Conservation (phyloP, 1,140 invertebrate species). For the Drosophila novamexicana region DNA sequence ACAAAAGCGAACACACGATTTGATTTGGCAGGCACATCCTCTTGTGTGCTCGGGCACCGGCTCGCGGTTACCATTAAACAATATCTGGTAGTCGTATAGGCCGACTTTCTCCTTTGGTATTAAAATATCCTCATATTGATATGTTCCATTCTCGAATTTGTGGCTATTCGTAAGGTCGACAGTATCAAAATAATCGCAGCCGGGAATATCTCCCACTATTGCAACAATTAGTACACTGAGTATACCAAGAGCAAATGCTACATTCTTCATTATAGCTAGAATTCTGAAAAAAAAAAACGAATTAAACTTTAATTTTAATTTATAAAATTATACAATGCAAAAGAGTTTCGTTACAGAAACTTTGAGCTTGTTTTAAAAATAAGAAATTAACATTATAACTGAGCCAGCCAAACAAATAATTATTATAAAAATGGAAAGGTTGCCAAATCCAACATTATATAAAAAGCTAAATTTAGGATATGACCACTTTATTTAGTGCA, state of each 20-base stretch:
- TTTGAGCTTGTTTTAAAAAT: too few relatives aligned
- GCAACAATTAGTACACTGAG: background rate
- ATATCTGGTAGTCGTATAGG: slow-evolving; percentile 40
- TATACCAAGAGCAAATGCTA: background rate
- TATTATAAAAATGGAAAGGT: too few relatives aligned
- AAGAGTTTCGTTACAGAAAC: too few relatives aligned
- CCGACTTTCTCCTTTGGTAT: slow-evolving; percentile 43
- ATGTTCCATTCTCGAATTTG: slow-evolving; percentile 51
- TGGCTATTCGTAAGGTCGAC: slow-evolving; percentile 41
- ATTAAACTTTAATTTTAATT: too few relatives aligned
- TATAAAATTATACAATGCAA: too few relatives aligned
- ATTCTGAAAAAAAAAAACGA: too few relatives aligned
- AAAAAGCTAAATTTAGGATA: too few relatives aligned
- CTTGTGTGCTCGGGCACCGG: slow-evolving; percentile 43
- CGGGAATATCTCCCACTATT: slow-evolving; percentile 27
- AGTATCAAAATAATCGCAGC: slow-evolving; percentile 61
- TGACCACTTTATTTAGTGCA: too few relatives aligned
- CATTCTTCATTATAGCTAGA: background rate
- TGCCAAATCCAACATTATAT: too few relatives aligned
- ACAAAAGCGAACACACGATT: slow-evolving; percentile 57
- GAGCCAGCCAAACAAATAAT: too few relatives aligned
- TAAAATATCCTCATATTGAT: slow-evolving; percentile 44
- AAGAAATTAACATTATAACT: too few relatives aligned
- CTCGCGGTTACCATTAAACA: slow-evolving; percentile 5
- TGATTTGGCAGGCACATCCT: slow-evolving; percentile 56